Evolutionary conservation across 2,113 vertebrate genomes (phyloP), one percentile per base, ranked within the genome.

Genomic region (western clawed frog (Xenopus tropicalis)): DNA sequence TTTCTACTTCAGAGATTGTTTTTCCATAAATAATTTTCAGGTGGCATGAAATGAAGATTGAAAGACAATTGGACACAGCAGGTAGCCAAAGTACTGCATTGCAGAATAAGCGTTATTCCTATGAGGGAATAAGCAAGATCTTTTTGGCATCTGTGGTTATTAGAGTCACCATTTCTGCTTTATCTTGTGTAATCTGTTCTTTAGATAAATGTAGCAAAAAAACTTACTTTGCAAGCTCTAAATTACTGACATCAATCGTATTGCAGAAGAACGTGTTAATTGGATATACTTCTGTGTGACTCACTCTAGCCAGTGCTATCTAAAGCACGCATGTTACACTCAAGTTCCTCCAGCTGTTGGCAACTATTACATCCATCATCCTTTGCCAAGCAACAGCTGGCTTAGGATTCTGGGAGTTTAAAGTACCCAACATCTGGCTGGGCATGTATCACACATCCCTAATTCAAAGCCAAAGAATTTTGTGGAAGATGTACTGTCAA

Each of bases 1-100:
- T 57, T 63, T 74, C 52, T 17, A n/a, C 14, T 54, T 54, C 52
- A 54, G 37, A 58, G 57, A 66, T 57, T 25, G 21, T 66, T 44
- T 73, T 66, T 66, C 54, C 43, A 74, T 74, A 59, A 59, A 74
- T 74, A 67, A 67, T 74, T 74, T 74, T 74, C 64, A 67, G 63
- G 64, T 74, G 66, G 63, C 72, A 74, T 37, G 54, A 61, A 74
- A 74, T 61, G 63, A 67, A 65, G 64, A 74, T 74, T 67, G 58
- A 74, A 74, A 74, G 72, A 74, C 72, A 74, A 74, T 74, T 74
- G 72, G 64, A 74, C 64, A 74, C 72, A 74, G 72, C 64, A 67
- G 63, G 72, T 37, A 67, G 59, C 24, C 64, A 67, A 74, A 74
- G 57, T 61, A 61, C 72, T 74, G 72, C 72, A 74, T 67, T 74